A percentile compares a stretch with the other conserved stretches of the same genome.
phyloP scores from a whole-genome alignment of 2,888 invertebrate species.

The Ormyrus thymus region DNA sequence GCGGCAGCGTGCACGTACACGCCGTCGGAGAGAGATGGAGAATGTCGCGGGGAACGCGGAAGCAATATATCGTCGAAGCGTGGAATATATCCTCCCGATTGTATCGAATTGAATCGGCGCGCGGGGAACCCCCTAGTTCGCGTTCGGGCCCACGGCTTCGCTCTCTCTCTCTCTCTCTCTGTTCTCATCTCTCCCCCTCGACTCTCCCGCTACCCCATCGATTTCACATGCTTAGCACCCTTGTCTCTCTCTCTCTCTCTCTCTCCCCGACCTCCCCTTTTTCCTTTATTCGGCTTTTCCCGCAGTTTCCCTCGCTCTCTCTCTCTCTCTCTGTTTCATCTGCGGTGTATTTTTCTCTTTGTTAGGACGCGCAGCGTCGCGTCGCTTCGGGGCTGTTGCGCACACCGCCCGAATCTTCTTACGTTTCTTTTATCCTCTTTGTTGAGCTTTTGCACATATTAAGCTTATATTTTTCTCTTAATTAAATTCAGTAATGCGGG shows the following conservation, averaged over 20 bases:
- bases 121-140: slow-evolving; percentile 56
- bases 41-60: slow-evolving; percentile 52
- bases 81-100: slow-evolving; percentile 67
- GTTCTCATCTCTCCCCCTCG: slow-evolving; percentile 26
- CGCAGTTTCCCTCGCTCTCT: slow-evolving; percentile 50
- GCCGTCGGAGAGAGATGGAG: not conserved
- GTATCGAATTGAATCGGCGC: slow-evolving; percentile 66
- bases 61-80: slow-evolving; percentile 65
- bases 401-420: slow-evolving; percentile 49
- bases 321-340: slow-evolving; percentile 38
- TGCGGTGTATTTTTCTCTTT: slow-evolving; percentile 51
- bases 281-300: slow-evolving; percentile 51
- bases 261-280: slow-evolving; percentile 18
- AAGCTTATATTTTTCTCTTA: slow-evolving; percentile 41
- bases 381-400: slow-evolving; percentile 34
- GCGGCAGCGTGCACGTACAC: no score
- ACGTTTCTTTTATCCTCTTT: slow-evolving; percentile 51
- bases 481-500: slow-evolving; percentile 37
- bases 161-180: slow-evolving; percentile 4
- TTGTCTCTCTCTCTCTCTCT: slow-evolving; percentile 46
- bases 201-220: slow-evolving; percentile 49
- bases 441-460: slow-evolving; percentile 36
- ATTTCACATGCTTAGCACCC: slow-evolving; percentile 60
- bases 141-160: not conserved
- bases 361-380: slow-evolving; percentile 31